Evolutionary conservation across 2,797 vertebrate species (phyloP).

Genomic region (Chrosomus eos): DNA sequence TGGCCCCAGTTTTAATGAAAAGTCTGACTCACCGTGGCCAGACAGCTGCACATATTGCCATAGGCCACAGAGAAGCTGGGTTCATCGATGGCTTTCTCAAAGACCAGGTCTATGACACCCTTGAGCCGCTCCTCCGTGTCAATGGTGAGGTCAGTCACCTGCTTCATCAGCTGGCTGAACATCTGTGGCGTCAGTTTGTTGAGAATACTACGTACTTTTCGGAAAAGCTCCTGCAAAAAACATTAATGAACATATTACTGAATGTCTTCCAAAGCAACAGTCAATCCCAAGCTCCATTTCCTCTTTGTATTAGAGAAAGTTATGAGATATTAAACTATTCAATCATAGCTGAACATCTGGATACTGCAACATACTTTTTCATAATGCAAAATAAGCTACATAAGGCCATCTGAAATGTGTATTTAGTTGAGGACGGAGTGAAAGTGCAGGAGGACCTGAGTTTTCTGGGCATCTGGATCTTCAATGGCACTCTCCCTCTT

Average conservation of each 20-base stretch:
- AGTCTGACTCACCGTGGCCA: slow-evolving; percentile 80
- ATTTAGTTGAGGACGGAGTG: not conserved
- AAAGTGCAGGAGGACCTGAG: slow-evolving; percentile 75
- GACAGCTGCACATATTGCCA: slow-evolving; percentile 89
- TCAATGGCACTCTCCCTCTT: slow-evolving; percentile 80
- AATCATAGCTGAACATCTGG: not conserved
- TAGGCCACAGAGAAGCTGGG: slow-evolving; percentile 89
- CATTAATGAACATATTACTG: not conserved
- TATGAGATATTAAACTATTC: slow-evolving; percentile 2
- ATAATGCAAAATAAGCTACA: not conserved
- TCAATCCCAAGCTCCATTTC: not conserved
- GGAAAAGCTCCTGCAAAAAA: slow-evolving; percentile 82
- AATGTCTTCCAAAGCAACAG: not conserved
- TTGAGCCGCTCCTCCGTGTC: slow-evolving; percentile 89
- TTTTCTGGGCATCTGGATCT: slow-evolving; percentile 72
- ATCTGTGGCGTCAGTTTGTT: slow-evolving; percentile 90
- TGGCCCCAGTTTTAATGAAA: not conserved
- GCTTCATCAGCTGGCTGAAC: slow-evolving; percentile 90
- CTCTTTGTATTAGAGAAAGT: not conserved
- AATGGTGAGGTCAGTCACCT: slow-evolving; percentile 87
- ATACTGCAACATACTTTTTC: not conserved
- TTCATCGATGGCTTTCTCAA: slow-evolving; percentile 89
- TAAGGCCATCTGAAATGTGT: not conserved
- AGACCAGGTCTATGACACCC: slow-evolving; percentile 89
- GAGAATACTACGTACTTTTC: slow-evolving; percentile 88